Conservation (phyloP, 2,888 invertebrate genomes). For the Vanessa cardui region DNA sequence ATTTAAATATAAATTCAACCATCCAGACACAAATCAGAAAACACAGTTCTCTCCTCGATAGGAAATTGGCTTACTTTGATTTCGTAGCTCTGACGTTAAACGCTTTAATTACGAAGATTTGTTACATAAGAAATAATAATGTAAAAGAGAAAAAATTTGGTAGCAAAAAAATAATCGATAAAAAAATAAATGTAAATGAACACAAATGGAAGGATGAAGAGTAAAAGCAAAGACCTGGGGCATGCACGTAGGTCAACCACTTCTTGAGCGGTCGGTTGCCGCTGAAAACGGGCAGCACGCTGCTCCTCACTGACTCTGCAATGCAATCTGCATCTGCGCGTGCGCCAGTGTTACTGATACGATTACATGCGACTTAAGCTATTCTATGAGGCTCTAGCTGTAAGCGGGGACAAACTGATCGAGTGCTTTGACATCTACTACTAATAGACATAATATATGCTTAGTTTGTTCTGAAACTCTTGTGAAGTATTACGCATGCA, state of each 20-base stretch:
- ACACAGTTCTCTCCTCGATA: no score
- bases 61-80: no score
- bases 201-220: conserved; percentile 52
- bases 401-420: background rate
- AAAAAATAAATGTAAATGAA: background rate
- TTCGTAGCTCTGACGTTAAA: no score
- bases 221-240: conserved; percentile 78
- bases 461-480: no score
- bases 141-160: background rate
- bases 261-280: conserved; percentile 76
- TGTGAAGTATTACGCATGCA: no score
- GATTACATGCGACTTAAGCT: conserved; percentile 3
- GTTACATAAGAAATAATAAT: no score
- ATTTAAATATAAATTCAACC: background rate
- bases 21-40: background rate
- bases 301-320: conserved; percentile 75
- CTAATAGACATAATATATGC: no score
- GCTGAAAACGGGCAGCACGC: conserved; percentile 70
- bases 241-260: conserved; percentile 82
- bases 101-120: no score
- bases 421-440: no score
- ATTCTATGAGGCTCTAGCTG: conserved; percentile 8
- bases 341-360: conserved; percentile 20
- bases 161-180: background rate
- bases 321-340: conserved; percentile 56